A percentile compares a stretch with the other conserved stretches of the same genome.
These are phyloP conservation scores for Grallaria varia DNA, from an alignment of 2,113 vertebrate genomes.

Conservation along the genomic window DNA sequence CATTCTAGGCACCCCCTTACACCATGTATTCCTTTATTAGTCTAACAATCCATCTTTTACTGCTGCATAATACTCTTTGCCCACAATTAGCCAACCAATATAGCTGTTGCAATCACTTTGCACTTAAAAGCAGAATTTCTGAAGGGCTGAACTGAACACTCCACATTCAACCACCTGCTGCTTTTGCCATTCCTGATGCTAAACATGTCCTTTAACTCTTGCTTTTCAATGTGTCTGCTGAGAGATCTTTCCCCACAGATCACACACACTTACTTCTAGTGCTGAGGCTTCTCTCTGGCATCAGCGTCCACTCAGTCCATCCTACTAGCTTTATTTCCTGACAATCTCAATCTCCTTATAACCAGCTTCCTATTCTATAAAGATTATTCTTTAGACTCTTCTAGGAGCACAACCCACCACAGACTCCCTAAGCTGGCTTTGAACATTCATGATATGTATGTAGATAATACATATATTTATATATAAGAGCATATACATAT, in stretches of 20 bases:
- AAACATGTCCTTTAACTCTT: background rate
- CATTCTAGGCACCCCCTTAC: background rate
- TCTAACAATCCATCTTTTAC: background rate
- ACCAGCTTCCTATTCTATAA: background rate
- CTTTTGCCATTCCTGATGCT: background rate
- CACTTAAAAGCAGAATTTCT: background rate
- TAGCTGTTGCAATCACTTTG: background rate
- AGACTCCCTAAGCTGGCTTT: background rate
- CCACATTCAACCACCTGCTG: background rate
- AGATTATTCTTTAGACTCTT: background rate
- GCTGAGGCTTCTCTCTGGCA: background rate
- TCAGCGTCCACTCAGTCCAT: background rate
- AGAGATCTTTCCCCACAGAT: background rate
- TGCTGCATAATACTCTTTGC: background rate
- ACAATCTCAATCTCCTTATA: background rate
- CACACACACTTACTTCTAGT: background rate
- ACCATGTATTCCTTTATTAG: background rate
- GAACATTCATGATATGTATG: background rate
- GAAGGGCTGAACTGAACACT: background rate
- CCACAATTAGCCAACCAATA: background rate
- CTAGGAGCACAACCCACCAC: background rate
- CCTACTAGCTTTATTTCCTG: background rate
- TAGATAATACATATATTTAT: background rate
- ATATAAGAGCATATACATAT: background rate
- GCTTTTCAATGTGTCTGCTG: background rate